Conservation (phyloP, 2,797 vertebrate species). For the Sternarchorhynchus goeldii region DNA sequence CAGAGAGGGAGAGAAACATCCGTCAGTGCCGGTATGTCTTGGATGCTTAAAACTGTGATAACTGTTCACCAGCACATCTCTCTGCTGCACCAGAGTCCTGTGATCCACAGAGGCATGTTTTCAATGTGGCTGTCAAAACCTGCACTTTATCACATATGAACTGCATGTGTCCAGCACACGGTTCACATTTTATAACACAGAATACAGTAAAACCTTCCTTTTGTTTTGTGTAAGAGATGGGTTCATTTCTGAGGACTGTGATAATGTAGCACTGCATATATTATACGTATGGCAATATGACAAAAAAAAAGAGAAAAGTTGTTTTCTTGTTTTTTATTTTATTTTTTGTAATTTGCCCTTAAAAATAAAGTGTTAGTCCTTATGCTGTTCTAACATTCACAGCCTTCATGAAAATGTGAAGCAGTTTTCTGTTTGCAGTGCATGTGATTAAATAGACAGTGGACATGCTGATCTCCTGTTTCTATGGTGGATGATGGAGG, state of each 20-base stretch:
- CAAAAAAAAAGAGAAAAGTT: neutral
- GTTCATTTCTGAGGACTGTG: slow-evolving; percentile 1
- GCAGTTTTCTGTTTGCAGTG: too few relatives aligned
- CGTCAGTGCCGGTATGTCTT: too few relatives aligned
- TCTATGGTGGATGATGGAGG: neutral
- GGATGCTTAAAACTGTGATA: too few relatives aligned
- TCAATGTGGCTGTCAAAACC: neutral
- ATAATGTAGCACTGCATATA: slow-evolving; percentile 21
- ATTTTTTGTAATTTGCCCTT: too few relatives aligned
- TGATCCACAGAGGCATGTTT: too few relatives aligned
- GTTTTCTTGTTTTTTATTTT: too few relatives aligned
- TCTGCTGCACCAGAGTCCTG: too few relatives aligned
- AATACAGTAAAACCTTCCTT: neutral
- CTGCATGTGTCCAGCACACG: too few relatives aligned
- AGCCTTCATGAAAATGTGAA: neutral
- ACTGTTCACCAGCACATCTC: too few relatives aligned
- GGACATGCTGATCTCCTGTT: neutral
- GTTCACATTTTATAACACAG: neutral
- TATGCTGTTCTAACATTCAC: too few relatives aligned
- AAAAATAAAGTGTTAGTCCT: too few relatives aligned
- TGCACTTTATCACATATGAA: neutral
- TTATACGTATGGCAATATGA: too few relatives aligned
- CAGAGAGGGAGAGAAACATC: neutral
- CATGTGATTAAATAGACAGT: neutral
- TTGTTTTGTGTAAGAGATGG: slow-evolving; percentile 5